Base-by-base conservation (phyloP, 2,113 vertebrate genomes). In the Orycteropus afer region DNA sequence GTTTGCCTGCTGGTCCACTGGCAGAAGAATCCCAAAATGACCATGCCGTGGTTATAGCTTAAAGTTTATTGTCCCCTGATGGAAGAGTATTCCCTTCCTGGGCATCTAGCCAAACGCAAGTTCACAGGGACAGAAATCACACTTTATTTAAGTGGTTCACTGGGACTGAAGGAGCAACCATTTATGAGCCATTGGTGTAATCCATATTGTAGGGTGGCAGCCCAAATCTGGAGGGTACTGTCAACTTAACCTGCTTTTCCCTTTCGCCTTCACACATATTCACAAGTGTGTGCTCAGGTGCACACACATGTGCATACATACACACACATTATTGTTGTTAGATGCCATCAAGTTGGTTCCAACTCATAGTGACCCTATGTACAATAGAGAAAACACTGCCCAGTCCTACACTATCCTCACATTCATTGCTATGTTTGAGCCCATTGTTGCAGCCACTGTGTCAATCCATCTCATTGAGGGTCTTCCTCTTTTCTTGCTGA, bases 291-390 rank as follows among this genome's bases (percentile, higher is more conserved):
- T 79, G 23, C 20, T 3, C 1, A 82, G 42, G 42, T 42, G 53
- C 57, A 34, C 1, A 74, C 2, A 32, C 18, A 42, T 4, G 11
- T 10, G 3, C 32, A 11, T 3, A 12, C 2, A 1, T 49, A 45
- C 5, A 8, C 5, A 42, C 22, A n/a, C 37, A 45, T 5, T n/a
- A n/a, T n/a, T n/a, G n/a, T n/a, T n/a, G n/a, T n/a, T n/a, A n/a
- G n/a, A n/a, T n/a, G n/a, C n/a, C n/a, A n/a, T n/a, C n/a, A n/a
- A n/a, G n/a, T n/a, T n/a, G n/a, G n/a, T n/a, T n/a, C n/a, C n/a
- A n/a, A n/a, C n/a, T n/a, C n/a, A n/a, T n/a, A n/a, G n/a, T n/a
- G n/a, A n/a, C n/a, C n/a, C n/a, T n/a, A n/a, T n/a, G n/a, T n/a
- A n/a, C n/a, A n/a, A n/a, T n/a, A n/a, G n/a, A n/a, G n/a, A n/a